Evolutionary conservation across 2,113 vertebrate genomes (phyloP).

Genomic region (Pygoscelis antarcticus): DNA sequence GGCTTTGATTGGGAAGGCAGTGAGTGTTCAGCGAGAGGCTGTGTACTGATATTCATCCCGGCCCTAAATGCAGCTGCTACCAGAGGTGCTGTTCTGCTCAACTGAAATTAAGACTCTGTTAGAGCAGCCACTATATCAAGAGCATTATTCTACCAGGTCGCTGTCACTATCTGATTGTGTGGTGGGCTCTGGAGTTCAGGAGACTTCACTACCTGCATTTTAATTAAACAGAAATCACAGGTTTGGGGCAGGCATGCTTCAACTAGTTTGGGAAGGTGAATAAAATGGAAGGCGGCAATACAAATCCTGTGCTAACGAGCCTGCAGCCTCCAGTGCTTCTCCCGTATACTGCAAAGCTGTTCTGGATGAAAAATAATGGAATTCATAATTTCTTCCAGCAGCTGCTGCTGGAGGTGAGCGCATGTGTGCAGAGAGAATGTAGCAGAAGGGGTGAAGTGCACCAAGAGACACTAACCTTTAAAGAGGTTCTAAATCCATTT

Average conservation of each 20-base stretch:
- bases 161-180: slow-evolving; percentile 33
- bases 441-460: slow-evolving; percentile 8
- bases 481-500: slow-evolving; percentile 44
- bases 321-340: slow-evolving; percentile 2
- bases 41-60: slow-evolving; percentile 31
- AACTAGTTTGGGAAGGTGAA: slow-evolving; percentile 46
- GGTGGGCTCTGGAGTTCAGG: slow-evolving; percentile 26
- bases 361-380: slow-evolving; percentile 56
- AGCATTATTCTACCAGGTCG: slow-evolving; percentile 21
- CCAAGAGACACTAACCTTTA: background rate
- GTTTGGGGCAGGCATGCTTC: background rate
- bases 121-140: slow-evolving; percentile 41
- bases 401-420: slow-evolving; percentile 24
- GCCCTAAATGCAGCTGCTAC: slow-evolving; percentile 53
- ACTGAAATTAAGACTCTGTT: slow-evolving; percentile 39
- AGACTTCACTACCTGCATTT: slow-evolving; percentile 10
- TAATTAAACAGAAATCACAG: slow-evolving; percentile 42
- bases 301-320: slow-evolving; percentile 49
- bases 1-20: slow-evolving; percentile 51
- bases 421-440: background rate
- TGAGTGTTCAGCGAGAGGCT: background rate
- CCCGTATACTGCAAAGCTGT: slow-evolving; percentile 12
- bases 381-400: slow-evolving; percentile 51
- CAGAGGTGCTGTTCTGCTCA: slow-evolving; percentile 46
- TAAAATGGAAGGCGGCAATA: slow-evolving; percentile 22